phyloP scores from a whole-genome alignment of 2,888 invertebrate species.

The Itoplectis maculator region DNA sequence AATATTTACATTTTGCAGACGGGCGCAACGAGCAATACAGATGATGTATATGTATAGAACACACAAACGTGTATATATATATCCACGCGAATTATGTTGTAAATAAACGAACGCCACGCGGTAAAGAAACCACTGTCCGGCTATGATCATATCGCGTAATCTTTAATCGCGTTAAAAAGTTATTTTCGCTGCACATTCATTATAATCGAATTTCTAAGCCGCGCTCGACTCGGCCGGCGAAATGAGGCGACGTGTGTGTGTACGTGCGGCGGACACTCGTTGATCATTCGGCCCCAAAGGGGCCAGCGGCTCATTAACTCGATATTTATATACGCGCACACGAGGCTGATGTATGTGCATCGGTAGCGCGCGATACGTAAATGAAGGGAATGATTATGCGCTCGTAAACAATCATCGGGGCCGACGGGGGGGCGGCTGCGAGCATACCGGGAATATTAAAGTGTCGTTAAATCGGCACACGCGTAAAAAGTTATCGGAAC shows the following conservation, averaged over 20 bases:
- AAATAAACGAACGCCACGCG: not conserved
- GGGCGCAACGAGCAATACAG: not conserved
- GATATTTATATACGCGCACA: conserved; percentile 49
- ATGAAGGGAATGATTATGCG: conserved; percentile 59
- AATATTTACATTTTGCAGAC: not conserved
- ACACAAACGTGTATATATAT: not conserved
- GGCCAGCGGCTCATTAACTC: conserved; percentile 27
- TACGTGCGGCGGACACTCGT: conserved; percentile 19
- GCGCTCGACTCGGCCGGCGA: too few species aligned
- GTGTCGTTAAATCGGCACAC: conserved; percentile 49
- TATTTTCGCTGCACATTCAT: conserved; percentile 13
- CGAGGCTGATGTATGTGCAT: conserved; percentile 1
- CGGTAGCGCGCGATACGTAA: conserved; percentile 37
- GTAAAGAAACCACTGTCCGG: not conserved
- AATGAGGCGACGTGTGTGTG: not conserved
- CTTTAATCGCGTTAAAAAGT: conserved; percentile 20
- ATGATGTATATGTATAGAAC: not conserved
- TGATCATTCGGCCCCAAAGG: conserved; percentile 24
- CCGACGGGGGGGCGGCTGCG: too few species aligned
- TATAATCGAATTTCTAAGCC: conserved; percentile 48
- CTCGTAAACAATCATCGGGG: conserved; percentile 43
- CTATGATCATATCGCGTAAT: conserved; percentile 15
- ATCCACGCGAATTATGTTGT: not conserved
- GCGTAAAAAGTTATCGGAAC: conserved; percentile 18
- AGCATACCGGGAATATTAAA: conserved; percentile 52